phyloP scores from a whole-genome alignment of 2,797 vertebrate species.

The Numenius phaeopus region DNA sequence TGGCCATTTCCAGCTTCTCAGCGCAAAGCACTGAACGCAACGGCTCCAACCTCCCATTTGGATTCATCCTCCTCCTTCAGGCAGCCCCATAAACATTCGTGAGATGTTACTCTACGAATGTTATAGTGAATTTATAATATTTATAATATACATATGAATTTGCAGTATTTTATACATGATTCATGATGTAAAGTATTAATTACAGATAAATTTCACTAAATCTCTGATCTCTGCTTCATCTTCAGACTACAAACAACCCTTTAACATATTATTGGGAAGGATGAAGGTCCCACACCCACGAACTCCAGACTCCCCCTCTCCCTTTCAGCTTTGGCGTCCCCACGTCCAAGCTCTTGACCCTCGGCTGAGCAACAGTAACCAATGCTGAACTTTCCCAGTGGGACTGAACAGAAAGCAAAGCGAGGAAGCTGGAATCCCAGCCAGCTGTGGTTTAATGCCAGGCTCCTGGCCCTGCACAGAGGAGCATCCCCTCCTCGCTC shows the following conservation, averaged over 20 bases:
- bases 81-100: background rate
- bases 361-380: background rate
- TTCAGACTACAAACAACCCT: slow-evolving; percentile 48
- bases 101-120: background rate
- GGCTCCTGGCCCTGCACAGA: background rate
- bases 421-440: rapidly evolving
- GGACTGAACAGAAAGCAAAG: background rate
- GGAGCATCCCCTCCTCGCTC: background rate
- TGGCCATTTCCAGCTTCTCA: background rate
- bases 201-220: slow-evolving; percentile 45
- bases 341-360: rapidly evolving
- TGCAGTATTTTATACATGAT: slow-evolving; percentile 55
- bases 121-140: slow-evolving; percentile 21
- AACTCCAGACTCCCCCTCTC: background rate
- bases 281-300: background rate
- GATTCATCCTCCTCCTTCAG: slow-evolving; percentile 16
- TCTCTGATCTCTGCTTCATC: slow-evolving; percentile 11
- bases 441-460: rapidly evolving
- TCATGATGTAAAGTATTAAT: slow-evolving; percentile 65
- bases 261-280: background rate
- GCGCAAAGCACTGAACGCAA: background rate
- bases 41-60: background rate
- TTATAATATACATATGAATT: slow-evolving; percentile 52
- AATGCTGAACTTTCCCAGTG: rapidly evolving
- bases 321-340: background rate